Percentiles rank a stretch among this genome's conserved stretches.
Evolutionary conservation across 2,888 invertebrate species (phyloP).

Genomic region (Nowickia ferox): DNA sequence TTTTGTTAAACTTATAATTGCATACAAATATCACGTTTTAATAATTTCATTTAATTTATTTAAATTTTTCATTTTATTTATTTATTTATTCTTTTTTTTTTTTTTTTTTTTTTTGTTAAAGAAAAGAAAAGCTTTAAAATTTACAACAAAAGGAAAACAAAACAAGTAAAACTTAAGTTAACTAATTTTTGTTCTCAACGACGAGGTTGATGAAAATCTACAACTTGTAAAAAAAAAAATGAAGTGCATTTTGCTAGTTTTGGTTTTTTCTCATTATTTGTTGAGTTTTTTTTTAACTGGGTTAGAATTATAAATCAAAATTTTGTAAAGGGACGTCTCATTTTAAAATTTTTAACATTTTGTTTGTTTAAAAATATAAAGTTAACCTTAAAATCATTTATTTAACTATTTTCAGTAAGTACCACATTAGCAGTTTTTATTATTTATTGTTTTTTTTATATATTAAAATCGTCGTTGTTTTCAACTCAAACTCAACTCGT

Average conservation of each 20-base stretch:
- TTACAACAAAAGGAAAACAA: slow-evolving; percentile 63
- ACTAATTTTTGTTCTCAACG: slow-evolving; percentile 16
- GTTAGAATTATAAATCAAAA: slow-evolving; percentile 46
- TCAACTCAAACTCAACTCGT: slow-evolving; percentile 33
- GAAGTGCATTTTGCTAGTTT: slow-evolving; percentile 67
- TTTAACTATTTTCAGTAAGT: slow-evolving; percentile 44
- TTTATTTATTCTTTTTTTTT: too few relatives aligned
- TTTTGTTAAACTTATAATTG: slow-evolving; percentile 71
- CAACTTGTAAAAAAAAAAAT: slow-evolving; percentile 63
- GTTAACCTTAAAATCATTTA: slow-evolving; percentile 75
- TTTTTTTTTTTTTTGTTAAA: neutral
- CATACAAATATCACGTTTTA: slow-evolving; percentile 74
- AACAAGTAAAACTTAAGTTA: slow-evolving; percentile 22
- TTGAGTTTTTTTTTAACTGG: slow-evolving; percentile 24
- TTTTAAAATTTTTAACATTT: neutral
- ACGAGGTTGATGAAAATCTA: slow-evolving; percentile 44
- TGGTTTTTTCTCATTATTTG: slow-evolving; percentile 28
- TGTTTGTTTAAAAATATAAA: slow-evolving; percentile 71
- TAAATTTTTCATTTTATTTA: slow-evolving; percentile 1
- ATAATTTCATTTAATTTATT: slow-evolving; percentile 68
- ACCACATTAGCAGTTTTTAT: slow-evolving; percentile 61
- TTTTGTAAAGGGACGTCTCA: slow-evolving; percentile 22
- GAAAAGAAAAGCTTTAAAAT: slow-evolving; percentile 69
- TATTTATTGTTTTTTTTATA: slow-evolving; percentile 8
- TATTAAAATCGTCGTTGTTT: slow-evolving; percentile 28